phyloP scores from a whole-genome alignment of 2,888 invertebrate genomes.

The Ormyrus labotus region DNA sequence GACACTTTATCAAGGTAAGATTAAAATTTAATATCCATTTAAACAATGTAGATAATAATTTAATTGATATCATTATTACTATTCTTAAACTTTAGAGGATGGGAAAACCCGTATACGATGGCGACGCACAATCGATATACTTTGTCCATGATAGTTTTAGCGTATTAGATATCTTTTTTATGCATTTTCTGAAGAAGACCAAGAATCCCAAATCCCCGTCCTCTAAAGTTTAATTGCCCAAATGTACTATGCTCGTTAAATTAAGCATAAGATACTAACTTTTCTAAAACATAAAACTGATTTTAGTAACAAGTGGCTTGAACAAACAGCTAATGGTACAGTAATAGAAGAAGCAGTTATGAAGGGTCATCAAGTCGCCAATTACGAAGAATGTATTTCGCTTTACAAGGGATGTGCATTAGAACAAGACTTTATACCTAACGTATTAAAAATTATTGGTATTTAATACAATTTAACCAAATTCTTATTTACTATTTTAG shows the following conservation, averaged over 20 bases:
- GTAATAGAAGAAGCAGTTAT: conserved; percentile 77
- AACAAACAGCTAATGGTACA: conserved; percentile 77
- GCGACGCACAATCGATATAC: too few relatives aligned
- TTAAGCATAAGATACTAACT: too few relatives aligned
- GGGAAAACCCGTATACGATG: too few relatives aligned
- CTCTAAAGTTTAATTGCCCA: too few relatives aligned
- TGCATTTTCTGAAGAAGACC: too few relatives aligned
- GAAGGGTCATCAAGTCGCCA: conserved; percentile 72
- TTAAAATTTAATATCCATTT: neutral
- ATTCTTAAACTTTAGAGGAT: too few relatives aligned
- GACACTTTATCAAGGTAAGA: conserved; percentile 73
- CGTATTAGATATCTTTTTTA: too few relatives aligned
- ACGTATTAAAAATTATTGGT: conserved; percentile 62
- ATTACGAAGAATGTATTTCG: conserved; percentile 72
- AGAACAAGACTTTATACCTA: conserved; percentile 63
- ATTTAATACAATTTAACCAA: conserved; percentile 25
- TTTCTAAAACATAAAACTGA: neutral
- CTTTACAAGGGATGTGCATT: conserved; percentile 75
- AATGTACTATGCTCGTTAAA: too few relatives aligned
- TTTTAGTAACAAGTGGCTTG: conserved; percentile 75
- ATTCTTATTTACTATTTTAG: neutral
- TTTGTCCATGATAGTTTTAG: too few relatives aligned
- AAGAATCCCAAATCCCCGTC: too few relatives aligned
- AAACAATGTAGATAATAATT: too few relatives aligned
- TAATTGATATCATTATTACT: too few relatives aligned